Conservation (phyloP, 2,888 invertebrate genomes). For the Stenichneumon culpator region DNA sequence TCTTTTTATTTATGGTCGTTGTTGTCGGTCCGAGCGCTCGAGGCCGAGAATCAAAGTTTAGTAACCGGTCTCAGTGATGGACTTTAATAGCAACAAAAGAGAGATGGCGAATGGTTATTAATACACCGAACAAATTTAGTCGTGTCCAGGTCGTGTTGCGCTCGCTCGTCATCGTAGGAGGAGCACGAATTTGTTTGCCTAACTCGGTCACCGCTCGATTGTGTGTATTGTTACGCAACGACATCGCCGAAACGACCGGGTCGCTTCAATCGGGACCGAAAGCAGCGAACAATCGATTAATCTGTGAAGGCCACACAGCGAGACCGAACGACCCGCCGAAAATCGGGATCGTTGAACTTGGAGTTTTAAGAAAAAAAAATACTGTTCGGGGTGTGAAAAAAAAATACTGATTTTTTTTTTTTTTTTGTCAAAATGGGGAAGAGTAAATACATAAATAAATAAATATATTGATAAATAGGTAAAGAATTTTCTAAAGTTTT, state of each 20-base stretch:
- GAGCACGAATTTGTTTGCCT: slow-evolving; percentile 55
- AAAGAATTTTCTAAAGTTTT: no score
- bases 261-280: background rate
- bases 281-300: background rate
- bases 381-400: background rate
- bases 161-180: slow-evolving; percentile 1
- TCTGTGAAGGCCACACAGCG: background rate
- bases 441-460: background rate
- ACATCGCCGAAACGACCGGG: background rate
- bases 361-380: background rate
- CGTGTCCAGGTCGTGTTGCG: slow-evolving; percentile 30
- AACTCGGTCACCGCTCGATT: slow-evolving; percentile 61
- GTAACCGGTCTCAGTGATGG: slow-evolving; percentile 27
- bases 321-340: background rate
- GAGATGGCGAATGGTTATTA: slow-evolving; percentile 59
- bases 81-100: slow-evolving; percentile 36
- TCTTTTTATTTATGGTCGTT: background rate
- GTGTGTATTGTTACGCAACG: background rate
- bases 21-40: background rate
- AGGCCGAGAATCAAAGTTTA: slow-evolving; percentile 15
- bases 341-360: slow-evolving; percentile 43
- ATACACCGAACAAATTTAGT: slow-evolving; percentile 62
- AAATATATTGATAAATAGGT: no score
- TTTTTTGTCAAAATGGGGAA: background rate
- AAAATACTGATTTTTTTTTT: background rate